These are phyloP conservation scores for Arenaria interpres DNA, from an alignment of 2,113 vertebrate genomes.

Conservation along the genomic window DNA sequence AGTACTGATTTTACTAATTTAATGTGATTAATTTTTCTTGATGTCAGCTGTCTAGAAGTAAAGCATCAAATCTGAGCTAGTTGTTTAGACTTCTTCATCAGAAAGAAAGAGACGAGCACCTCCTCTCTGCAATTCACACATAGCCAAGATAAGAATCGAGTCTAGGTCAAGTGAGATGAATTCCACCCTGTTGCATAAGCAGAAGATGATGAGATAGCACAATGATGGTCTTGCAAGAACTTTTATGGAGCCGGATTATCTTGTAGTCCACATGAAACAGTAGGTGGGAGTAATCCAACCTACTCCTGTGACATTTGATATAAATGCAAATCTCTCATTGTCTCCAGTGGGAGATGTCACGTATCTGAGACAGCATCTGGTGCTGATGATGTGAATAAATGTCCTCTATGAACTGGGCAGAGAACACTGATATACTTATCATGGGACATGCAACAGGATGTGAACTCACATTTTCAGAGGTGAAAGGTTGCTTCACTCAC, in stretches of 20 bases:
- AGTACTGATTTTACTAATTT: not conserved
- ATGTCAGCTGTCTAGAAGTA: not conserved
- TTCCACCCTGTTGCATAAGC: not conserved
- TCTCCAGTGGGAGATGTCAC: not conserved
- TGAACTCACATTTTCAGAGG: constrained; percentile 21
- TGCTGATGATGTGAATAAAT: constrained; percentile 1
- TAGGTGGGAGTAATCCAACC: not conserved
- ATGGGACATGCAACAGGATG: not conserved
- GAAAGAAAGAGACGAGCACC: not conserved
- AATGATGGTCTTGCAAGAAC: not conserved
- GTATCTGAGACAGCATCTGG: constrained; percentile 13
- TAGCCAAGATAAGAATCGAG: not conserved
- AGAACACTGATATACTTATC: not conserved
- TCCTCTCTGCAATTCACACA: not conserved
- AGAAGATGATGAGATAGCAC: not conserved
- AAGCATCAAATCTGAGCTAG: not conserved
- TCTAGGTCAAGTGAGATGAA: not conserved
- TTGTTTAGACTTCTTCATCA: not conserved
- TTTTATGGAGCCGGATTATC: not conserved
- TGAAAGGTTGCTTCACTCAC: not conserved
- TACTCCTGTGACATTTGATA: not conserved
- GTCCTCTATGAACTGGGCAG: constrained; percentile 2
- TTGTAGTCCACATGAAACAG: not conserved
- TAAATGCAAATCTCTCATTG: not conserved
- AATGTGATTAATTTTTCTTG: not conserved